phyloP scores from a whole-genome alignment of 2,888 invertebrate genomes.

The Corythucha ciliata region DNA sequence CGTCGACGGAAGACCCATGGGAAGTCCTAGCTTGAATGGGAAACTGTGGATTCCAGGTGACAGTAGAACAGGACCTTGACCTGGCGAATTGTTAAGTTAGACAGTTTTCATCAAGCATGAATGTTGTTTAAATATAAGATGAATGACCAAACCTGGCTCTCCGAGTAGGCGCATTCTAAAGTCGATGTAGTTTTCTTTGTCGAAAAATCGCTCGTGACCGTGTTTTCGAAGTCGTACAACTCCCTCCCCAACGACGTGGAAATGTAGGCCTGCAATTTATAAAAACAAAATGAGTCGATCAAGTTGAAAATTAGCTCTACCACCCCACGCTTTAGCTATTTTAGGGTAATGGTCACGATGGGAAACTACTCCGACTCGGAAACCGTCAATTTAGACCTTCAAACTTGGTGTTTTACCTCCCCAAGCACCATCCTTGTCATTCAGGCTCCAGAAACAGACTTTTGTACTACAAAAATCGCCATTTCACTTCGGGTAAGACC shows the following conservation, averaged over 20 bases:
- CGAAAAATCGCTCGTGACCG: constrained; percentile 74
- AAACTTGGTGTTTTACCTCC: too few species aligned
- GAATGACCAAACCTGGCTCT: constrained; percentile 79
- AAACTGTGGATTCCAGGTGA: constrained; percentile 92
- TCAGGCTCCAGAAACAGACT: too few species aligned
- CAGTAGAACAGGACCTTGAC: constrained; percentile 70
- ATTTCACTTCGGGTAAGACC: too few species aligned
- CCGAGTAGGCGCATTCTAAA: constrained; percentile 86
- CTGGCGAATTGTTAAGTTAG: constrained; percentile 43
- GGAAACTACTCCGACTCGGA: too few species aligned
- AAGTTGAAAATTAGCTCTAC: too few species aligned
- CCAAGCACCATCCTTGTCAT: too few species aligned
- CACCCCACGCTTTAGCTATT: too few species aligned
- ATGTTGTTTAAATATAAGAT: constrained; percentile 33
- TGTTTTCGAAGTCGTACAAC: constrained; percentile 78
- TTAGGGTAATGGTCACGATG: too few species aligned
- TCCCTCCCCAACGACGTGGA: constrained; percentile 89
- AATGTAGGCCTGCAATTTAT: constrained; percentile 77
- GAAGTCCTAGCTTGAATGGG: constrained; percentile 84
- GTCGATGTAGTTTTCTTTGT: constrained; percentile 90
- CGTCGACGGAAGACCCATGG: constrained; percentile 81
- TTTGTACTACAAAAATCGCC: too few species aligned
- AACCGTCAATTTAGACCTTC: too few species aligned
- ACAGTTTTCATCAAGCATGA: not conserved
- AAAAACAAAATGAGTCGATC: too few species aligned